phyloP scores from a whole-genome alignment of 2,113 vertebrate genomes.

The Nipponia nippon region DNA sequence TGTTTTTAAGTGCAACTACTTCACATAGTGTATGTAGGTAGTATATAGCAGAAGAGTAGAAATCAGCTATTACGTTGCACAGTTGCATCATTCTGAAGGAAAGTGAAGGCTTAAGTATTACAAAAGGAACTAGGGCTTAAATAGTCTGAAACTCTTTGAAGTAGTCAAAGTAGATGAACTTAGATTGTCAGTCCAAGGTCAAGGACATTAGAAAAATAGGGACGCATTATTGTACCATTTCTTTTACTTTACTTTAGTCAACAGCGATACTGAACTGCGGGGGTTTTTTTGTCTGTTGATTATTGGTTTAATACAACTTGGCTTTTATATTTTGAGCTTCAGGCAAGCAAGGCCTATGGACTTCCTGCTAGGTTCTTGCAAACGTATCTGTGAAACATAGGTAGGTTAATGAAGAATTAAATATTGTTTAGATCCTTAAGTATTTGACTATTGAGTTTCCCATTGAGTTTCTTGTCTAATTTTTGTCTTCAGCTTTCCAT shows the following conservation, averaged over 20 bases:
- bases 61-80: not conserved
- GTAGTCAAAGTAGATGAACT: not conserved
- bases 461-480: not conserved
- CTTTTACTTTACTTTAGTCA: not conserved
- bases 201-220: not conserved
- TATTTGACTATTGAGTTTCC: not conserved
- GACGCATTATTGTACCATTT: not conserved
- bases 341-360: not conserved
- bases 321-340: not conserved
- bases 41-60: not conserved
- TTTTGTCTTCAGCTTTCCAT: not conserved
- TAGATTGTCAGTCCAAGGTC: not conserved
- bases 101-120: not conserved
- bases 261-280: not conserved
- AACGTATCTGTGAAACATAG: not conserved
- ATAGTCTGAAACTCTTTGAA: not conserved
- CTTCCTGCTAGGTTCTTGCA: not conserved
- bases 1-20: not conserved
- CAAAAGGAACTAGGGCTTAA: not conserved
- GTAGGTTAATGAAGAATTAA: not conserved
- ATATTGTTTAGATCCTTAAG: not conserved
- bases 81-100: not conserved
- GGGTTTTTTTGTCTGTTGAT: not conserved
- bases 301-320: not conserved
- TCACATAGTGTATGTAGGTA: not conserved